Evolutionary conservation across 1,140 invertebrate species (phyloP), one percentile per base, ranked within the genome.

Genomic region (Ceratitis capitata): DNA sequence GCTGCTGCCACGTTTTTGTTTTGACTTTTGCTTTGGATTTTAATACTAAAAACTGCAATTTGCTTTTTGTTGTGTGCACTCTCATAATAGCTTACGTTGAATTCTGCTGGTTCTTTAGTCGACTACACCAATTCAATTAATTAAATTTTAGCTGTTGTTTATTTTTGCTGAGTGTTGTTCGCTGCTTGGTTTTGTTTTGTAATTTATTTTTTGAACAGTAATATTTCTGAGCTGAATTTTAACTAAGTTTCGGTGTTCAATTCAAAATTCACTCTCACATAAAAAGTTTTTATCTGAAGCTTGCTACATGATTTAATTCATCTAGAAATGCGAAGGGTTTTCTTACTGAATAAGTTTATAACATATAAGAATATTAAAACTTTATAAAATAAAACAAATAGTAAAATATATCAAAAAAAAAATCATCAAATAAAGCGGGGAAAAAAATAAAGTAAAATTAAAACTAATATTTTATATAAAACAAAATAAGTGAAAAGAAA

Each of bases 41-140:
- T 85, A 88, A 85, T 88, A 83, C 29, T 51, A 29, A 51, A 83
- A 83, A 53, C 35, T 83, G 47, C 53, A 61, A 61, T 86, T 26
- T 14, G 85, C 39, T 86, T 85, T 78, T 83, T 85, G 29, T 85
- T 87, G 45, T 78, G 26, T 84, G 47, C 88, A 88, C 88, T 89
- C 87, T 88, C 89, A 89, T 89, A 89, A 88, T 89, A 87, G 86
- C 86, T 74, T 85, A 39, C 32, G 49, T 84, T 56, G 51, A 26
- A 45, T 78, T 78, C 23, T 45, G 39, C 69, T 45, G 39, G 39
- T 78, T 45, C 74, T 35, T 56, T 10, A 29, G 51, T 56, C 49
- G 23, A 51, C 42, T 53, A 19, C 32, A 6, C 19, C n/a, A 32
- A 53, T 19, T 83, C 53, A 53, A 53, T 53, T 53, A 35, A 53